Evolutionary conservation across 2,113 vertebrate genomes (phyloP), one percentile per base, ranked within the genome.

Genomic region (Neolamprologus tretocephalus): DNA sequence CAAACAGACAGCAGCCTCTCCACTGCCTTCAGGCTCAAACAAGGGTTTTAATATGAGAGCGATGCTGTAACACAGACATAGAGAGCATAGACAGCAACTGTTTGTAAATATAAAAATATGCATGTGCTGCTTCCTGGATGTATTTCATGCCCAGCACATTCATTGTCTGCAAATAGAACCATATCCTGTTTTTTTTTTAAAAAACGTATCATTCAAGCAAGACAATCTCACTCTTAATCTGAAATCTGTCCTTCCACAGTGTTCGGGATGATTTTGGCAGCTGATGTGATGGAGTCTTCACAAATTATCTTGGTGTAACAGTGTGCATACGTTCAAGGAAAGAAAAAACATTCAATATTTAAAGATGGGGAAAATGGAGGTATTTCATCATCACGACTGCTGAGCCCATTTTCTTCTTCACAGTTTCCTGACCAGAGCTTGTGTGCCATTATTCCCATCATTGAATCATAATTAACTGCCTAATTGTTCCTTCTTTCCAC

Each of bases 1-100:
- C 94, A 95, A 93, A 95, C 91, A 88, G 92, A 93, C 94, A 90
- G 92, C 92, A 86, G 94, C 89, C 40, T 89, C 90, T 92, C 87
- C 40, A 26, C 54, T 84, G 93, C 93, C 94, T 93, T 81, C 84
- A 26, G 93, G 93, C 92, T 85, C 66, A 84, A 89, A 92, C 93
- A 86, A 42, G 89, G 87, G 85, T 92, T 91, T 91, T 81, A 93
- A 94, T 88, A 89, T 49, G 86, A 93, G 92, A 90, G 82, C 17
- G 63, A 53, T 6, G 89, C 91, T 86, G 87, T 55, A 94, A 91
- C 85, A 63, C 63, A 93, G 83, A 85, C 88, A 37, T 28, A n/a
- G 31, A 42, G 54, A 54, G 45, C 55, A 28, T 2, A 84, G 73
- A 78, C 75, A 85, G 86, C 53, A 37, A 55, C 58, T 80, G 80